Percentiles rank a stretch among this genome's conserved stretches.
phyloP scores from a whole-genome alignment of 1,140 invertebrate species.

The Leptinotarsa texana region DNA sequence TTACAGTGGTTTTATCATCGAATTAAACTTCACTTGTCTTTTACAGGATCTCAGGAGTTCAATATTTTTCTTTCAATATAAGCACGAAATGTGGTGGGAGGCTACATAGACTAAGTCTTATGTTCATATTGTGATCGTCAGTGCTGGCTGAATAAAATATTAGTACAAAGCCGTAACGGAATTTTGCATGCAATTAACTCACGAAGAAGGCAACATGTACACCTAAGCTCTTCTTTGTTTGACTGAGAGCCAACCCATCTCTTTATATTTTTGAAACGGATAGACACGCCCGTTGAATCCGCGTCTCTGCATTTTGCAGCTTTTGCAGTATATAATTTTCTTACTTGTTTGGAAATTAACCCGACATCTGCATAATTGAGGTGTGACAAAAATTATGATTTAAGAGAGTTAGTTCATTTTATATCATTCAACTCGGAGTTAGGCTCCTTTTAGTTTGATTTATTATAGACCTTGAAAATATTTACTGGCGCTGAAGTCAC shows the following conservation, averaged over 20 bases:
- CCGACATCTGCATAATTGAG: not conserved
- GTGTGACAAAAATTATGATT: not conserved
- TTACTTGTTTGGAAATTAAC: not conserved
- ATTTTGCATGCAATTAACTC: constrained; percentile 1
- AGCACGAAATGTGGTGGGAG: too few species aligned
- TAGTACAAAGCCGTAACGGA: not conserved
- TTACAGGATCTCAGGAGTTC: too few species aligned
- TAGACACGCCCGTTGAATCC: not conserved
- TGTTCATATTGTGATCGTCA: not conserved
- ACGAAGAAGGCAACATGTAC: not conserved
- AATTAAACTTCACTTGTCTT: too few species aligned
- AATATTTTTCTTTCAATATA: too few species aligned
- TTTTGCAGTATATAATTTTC: not conserved
- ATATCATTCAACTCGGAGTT: too few species aligned
- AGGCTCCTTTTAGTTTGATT: too few species aligned
- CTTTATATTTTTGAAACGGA: not conserved
- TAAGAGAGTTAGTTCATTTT: not conserved
- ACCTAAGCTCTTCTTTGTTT: not conserved
- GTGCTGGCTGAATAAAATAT: not conserved
- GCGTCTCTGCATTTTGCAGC: not conserved
- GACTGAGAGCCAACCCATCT: constrained; percentile 1
- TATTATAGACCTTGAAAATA: too few species aligned
- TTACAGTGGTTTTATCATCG: too few species aligned
- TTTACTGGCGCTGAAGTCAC: too few species aligned
- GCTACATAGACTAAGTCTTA: not conserved